Base-by-base conservation (phyloP, 2,888 invertebrate species). In the Cybosia mesomella region DNA sequence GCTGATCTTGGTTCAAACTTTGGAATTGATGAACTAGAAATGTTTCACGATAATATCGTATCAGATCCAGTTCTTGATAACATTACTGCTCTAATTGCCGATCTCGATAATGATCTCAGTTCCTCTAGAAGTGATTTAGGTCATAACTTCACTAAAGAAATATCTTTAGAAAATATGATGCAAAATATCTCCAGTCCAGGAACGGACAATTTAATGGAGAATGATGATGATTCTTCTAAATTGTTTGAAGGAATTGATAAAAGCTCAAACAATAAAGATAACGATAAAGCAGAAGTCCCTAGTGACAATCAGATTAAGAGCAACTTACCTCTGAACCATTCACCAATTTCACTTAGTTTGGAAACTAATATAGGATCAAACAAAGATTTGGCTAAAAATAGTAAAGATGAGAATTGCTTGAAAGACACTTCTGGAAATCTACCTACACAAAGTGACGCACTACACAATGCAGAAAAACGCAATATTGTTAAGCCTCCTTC, bases 11-110 rank as follows among this genome's bases (percentile, higher is more conserved):
- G 74, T 60, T 75, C 84, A 49, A 88, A 79, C 73, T 91, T 91
- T 80, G 86, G 77, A n/a, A 81, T 90, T 18, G 90, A 89, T 59
- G 92, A 92, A 66, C 71, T 92, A 54, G 93, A 91, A 79, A 86
- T 92, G 68, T 93, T 94, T 85, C 68, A 89, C 53, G 93, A 93
- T 74, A 92, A 87, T 76, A 81, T 90, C 66, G 83, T 76, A 9
- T 82, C 89, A 10, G 91, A 92, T 73, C 85, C 88, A 49, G 89
- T 87, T n/a, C 86, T 92, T 67, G 89, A 89, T 66, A 92, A 92
- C 75, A 93, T 93, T 28, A 91, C 90, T 80, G 89, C 87, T 36
- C 82, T 92, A 22, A 93, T 94, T 75, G 94, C 91, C 36, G 88
- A 90, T 75, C 83, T 93, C 55, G 91, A 93, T 74, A 83, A 90